These are phyloP conservation scores for Brienomyrus brachyistius DNA, from an alignment of 2,113 vertebrate species.

Conservation along the genomic window DNA sequence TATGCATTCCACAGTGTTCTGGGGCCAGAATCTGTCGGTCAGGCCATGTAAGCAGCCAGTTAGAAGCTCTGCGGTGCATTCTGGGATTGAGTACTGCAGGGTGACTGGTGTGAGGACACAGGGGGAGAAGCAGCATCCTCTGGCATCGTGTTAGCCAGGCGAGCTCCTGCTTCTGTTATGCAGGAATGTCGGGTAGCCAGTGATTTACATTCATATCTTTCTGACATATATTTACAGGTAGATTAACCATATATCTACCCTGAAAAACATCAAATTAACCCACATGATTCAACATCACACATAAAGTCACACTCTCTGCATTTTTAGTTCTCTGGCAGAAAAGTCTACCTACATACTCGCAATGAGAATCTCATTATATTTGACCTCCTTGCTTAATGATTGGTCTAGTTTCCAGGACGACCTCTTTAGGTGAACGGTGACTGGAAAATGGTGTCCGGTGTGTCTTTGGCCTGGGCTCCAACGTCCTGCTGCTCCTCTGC, in stretches of 20 bases:
- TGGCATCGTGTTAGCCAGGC: background rate
- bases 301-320: background rate
- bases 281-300: background rate
- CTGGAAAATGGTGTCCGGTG: constrained; percentile 59
- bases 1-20: background rate
- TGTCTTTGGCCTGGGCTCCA: constrained; percentile 51
- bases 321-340: background rate
- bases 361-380: background rate
- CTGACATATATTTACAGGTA: background rate
- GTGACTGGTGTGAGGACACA: background rate
- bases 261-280: background rate
- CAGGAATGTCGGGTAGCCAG: background rate
- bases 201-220: background rate
- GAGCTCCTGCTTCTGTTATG: background rate
- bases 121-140: background rate
- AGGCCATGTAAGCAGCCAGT: background rate
- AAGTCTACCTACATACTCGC: background rate
- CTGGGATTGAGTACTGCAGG: background rate
- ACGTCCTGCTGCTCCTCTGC: constrained; percentile 44
- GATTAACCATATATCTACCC: background rate
- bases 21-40: background rate
- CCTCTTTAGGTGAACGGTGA: constrained; percentile 50
- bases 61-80: background rate
- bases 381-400: background rate
- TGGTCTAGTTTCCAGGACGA: constrained; percentile 38